phyloP scores from a whole-genome alignment of 2,888 invertebrate genomes.

The Ochropleura plecta region DNA sequence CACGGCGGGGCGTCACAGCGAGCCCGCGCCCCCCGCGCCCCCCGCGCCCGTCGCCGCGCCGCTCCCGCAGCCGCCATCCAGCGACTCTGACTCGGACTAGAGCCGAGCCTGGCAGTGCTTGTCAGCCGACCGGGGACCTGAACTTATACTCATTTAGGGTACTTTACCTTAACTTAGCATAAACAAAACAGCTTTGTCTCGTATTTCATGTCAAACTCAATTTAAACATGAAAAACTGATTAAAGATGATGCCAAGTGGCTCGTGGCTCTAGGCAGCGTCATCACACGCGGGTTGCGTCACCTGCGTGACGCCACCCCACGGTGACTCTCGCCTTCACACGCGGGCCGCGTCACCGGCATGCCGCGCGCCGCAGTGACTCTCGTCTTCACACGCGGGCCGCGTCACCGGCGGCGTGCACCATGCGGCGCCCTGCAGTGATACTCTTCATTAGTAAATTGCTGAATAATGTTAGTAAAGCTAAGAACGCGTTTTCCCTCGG shows the following conservation, averaged over 20 bases:
- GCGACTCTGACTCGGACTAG: slow-evolving; percentile 87
- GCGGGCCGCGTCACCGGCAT: no score
- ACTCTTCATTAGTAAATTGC: slow-evolving; percentile 14
- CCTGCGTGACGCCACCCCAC: no score
- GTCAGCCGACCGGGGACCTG: not conserved
- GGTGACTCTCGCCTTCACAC: no score
- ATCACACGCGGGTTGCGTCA: no score
- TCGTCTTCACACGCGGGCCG: not conserved
- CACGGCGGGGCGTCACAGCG: slow-evolving; percentile 67
- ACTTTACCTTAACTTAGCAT: not conserved
- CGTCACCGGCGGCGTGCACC: not conserved
- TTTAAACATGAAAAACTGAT: not conserved
- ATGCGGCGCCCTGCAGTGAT: not conserved
- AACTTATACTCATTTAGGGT: not conserved
- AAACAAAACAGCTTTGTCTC: not conserved
- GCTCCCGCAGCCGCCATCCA: slow-evolving; percentile 80
- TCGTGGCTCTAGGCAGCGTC: no score
- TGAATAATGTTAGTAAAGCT: slow-evolving; percentile 14
- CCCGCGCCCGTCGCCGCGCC: slow-evolving; percentile 65
- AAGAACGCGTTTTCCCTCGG: slow-evolving; percentile 1
- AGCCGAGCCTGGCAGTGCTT: not conserved
- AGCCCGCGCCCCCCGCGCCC: slow-evolving; percentile 65
- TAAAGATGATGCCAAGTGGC: not conserved
- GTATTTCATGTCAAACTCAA: not conserved
- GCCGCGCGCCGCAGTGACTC: no score